Conservation (phyloP, 1,140 invertebrate genomes). For the Brachionus calyciflorus region DNA sequence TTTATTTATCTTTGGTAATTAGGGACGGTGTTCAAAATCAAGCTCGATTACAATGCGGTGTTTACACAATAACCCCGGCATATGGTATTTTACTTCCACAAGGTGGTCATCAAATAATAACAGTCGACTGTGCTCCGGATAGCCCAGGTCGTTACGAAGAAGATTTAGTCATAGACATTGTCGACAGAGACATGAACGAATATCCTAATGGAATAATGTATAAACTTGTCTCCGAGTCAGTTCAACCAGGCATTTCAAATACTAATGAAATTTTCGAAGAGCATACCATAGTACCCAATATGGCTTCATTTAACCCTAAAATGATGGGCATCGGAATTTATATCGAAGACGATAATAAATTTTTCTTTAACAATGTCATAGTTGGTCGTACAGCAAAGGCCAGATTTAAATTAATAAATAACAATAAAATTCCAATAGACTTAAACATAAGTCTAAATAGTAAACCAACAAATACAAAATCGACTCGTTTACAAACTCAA, state of each 20-base stretch:
- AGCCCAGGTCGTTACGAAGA: conserved; percentile 47
- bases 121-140: conserved; percentile 59
- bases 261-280: conserved; percentile 60
- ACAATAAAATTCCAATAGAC: conserved; percentile 60
- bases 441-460: conserved; percentile 52
- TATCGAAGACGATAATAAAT: conserved; percentile 59
- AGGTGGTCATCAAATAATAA: conserved; percentile 55
- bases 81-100: conserved; percentile 56
- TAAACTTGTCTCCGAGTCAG: conserved; percentile 57
- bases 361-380: conserved; percentile 61
- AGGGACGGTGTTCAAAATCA: background rate
- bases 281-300: conserved; percentile 56
- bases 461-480: conserved; percentile 29
- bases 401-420: conserved; percentile 60
- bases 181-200: conserved; percentile 52
- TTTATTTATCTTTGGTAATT: background rate
- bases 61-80: conserved; percentile 57
- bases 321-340: conserved; percentile 54
- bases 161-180: conserved; percentile 58
- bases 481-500: conserved; percentile 48
- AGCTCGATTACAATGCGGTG: conserved; percentile 22
- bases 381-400: conserved; percentile 58
- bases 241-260: conserved; percentile 57
- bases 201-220: conserved; percentile 57
- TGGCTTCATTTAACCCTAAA: conserved; percentile 8